These are phyloP conservation scores for Zaprionus ornatus DNA, from an alignment of 1,140 invertebrate species.

Conservation along the genomic window DNA sequence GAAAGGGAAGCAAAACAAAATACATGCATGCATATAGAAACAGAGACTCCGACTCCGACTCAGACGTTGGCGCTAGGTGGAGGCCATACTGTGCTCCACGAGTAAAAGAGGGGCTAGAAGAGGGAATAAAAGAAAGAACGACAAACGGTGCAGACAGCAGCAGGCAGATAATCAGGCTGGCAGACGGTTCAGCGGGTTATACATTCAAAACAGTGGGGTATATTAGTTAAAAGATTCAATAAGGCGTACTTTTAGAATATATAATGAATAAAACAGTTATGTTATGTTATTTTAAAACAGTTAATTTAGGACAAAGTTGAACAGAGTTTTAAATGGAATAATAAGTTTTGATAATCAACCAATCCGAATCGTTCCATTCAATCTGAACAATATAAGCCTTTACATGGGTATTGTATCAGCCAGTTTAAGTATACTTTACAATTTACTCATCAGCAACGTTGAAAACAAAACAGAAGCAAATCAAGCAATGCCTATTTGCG, in stretches of 20 bases:
- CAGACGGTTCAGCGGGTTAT: constrained; percentile 49
- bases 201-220: constrained; percentile 23
- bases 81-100: neutral
- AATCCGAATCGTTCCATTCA: no score
- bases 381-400: neutral
- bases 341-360: no score
- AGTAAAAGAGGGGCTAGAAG: constrained; percentile 5
- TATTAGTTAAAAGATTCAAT: neutral
- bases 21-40: constrained; percentile 24
- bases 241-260: neutral
- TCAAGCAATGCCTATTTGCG: constrained; percentile 39
- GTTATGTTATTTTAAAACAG: no score
- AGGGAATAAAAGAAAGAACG: constrained; percentile 2
- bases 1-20: constrained; percentile 65
- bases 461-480: neutral
- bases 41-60: constrained; percentile 37
- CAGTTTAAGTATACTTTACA: neutral
- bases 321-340: no score
- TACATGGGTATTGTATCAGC: neutral
- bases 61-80: constrained; percentile 25
- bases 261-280: neutral
- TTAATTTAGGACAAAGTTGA: no score
- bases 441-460: neutral
- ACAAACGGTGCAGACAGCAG: neutral
- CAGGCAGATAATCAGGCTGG: constrained; percentile 49